These are phyloP conservation scores for Rafetus swinhoei DNA, from an alignment of 2,113 vertebrate species.

Conservation along the genomic window DNA sequence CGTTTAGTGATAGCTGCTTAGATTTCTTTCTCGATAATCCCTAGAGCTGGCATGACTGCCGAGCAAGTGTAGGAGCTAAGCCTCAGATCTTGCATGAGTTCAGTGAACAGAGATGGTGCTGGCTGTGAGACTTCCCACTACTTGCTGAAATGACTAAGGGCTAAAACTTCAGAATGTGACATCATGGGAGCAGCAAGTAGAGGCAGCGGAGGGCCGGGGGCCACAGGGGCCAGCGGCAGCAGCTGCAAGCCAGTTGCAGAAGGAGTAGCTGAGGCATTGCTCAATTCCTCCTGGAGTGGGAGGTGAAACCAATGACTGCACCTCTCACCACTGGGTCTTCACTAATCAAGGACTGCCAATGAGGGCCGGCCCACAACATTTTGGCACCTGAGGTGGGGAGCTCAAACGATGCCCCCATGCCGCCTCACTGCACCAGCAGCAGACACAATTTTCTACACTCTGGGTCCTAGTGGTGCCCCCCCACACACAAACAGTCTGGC, in stretches of 20 bases:
- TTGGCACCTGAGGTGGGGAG: too few species aligned
- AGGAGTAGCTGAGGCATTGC: neutral
- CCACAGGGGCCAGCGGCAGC: neutral
- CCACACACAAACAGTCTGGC: too few species aligned
- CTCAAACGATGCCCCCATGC: too few species aligned
- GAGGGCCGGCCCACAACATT: too few species aligned
- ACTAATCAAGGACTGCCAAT: neutral
- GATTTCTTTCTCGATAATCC: neutral
- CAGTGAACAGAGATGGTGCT: neutral
- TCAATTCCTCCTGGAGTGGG: rapidly evolving
- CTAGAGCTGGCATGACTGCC: neutral
- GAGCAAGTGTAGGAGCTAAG: neutral
- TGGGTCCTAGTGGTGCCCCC: too few species aligned
- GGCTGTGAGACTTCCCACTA: neutral
- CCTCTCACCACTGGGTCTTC: neutral
- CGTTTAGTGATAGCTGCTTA: neutral
- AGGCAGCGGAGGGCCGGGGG: neutral
- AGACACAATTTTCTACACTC: too few species aligned
- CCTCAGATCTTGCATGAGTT: neutral
- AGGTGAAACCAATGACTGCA: neutral
- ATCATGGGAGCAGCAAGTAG: neutral
- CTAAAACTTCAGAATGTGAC: neutral
- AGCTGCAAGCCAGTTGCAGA: neutral
- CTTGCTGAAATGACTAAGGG: neutral
- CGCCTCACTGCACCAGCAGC: too few species aligned